Evolutionary conservation across 2,113 vertebrate genomes (phyloP), one percentile per base, ranked within the genome.

Genomic region (Prochilodus magdalenae): DNA sequence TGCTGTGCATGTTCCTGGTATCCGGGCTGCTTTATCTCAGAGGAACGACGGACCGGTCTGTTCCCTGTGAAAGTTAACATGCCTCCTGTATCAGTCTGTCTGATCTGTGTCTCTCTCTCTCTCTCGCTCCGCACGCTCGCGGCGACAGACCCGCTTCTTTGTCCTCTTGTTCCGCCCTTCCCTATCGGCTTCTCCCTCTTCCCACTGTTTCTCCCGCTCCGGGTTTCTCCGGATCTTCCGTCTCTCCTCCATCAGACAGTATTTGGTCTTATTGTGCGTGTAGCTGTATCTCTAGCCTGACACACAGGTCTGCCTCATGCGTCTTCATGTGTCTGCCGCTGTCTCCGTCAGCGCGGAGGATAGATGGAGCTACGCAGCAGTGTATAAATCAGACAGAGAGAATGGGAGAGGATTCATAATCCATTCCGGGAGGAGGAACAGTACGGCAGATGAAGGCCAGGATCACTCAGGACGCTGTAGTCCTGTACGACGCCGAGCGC

Each of bases 21-120:
- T n/a, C 29, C 57, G 72, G 47, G 33, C 6, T 4, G 33, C 6
- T 36, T 36, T 36, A 36, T 36, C 33, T 4, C 44, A 49, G 8
- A 10, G 7, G 13, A 14, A 49, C 1, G 44, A 78, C 5, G 24
- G 65, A 18, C 13, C 5, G 57, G 65, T 26, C 1, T 27, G 65
- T 27, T 27, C 53, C 29, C 53, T 79, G 40, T 33, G 24, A 80
- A 80, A 53, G 65, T 60, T 75, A 73, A 74, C 40, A 75, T 67
- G 51, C 65, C 12, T 79, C 24, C 27, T 66, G 51, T 67, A 63
- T 82, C 24, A 75, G 33, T 75, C 53, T 62, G 22, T 47, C 66
- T 60, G 70, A 66, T 66, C 79, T 55, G 47, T 55, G 63, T 27
- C 53, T 53, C 49, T 36, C 22, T 59, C 36, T 49, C 36, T 62